Evolutionary conservation across 2,113 vertebrate genomes (phyloP), one percentile per base, ranked within the genome.

Genomic region (Corythornis vintsioides): DNA sequence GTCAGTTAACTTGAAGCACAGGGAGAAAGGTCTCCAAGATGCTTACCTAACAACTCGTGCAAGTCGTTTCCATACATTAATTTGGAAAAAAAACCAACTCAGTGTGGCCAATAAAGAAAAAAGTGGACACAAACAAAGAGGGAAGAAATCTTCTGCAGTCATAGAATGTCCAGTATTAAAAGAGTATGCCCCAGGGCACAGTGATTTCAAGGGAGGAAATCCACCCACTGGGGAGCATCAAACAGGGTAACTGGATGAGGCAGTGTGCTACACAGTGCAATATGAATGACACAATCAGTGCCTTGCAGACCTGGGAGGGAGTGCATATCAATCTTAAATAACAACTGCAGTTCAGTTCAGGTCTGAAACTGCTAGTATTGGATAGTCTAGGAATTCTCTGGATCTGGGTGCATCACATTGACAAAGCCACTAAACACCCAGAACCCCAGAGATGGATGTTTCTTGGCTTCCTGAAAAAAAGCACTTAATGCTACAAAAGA

Each of bases 141-240:
- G 10, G 42, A 93, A 69, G 63, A 86, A 89, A 79, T 2, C 9
- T 79, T 48, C 20, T 28, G 60, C 57, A 72, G 29, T 45, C 40
- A 71, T 17, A 60, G 24, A 38, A 38, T 38, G 31, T 57, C 21
- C 1, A 0, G 78, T 61, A 78, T 47, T 57, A 52, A 89, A 93
- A 85, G 72, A 73, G 24, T 6, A 45, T 47, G 48, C 80, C 80
- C 3, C 0, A 81, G 70, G 88, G 86, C 80, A 90, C 0, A 80
- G 29, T 22, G 42, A 81, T 83, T 78, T 88, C 80, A 60, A 72
- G 63, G 47, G 55, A 94, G 73, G 90, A 92, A 90, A 93, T 88
- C 48, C 70, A 89, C 31, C 38, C 67, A 42, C 2, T 63, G 67
- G 67, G 40, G 89, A 93, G 6, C 48, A 50, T 24, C 48, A 50